A percentile compares a stretch with the other conserved stretches of the same genome.
Evolutionary conservation across 2,888 invertebrate species (phyloP).

Genomic region (Xylota sylvarum): DNA sequence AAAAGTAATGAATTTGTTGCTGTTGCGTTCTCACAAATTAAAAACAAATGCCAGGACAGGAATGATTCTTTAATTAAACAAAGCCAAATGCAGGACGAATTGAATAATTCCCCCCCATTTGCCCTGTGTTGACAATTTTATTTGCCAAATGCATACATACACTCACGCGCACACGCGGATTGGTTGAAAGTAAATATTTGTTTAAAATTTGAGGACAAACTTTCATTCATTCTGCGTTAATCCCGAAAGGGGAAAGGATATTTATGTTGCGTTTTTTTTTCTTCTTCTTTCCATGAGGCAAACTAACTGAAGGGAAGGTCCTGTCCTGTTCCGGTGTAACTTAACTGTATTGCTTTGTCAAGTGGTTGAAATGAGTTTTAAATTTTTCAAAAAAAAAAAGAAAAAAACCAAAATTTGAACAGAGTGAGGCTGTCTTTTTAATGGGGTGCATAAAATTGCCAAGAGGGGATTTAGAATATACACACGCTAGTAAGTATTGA

Average conservation of each 20-base stretch:
- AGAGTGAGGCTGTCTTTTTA: not conserved
- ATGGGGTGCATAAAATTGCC: constrained; percentile 24
- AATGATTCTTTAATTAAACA: constrained; percentile 44
- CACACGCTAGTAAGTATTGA: not conserved
- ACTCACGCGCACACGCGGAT: constrained; percentile 54
- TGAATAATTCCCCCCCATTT: constrained; percentile 30
- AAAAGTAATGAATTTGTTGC: constrained; percentile 56
- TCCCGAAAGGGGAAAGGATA: constrained; percentile 46
- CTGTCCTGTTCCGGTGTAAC: constrained; percentile 26
- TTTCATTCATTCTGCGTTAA: constrained; percentile 50
- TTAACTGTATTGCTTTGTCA: constrained; percentile 52
- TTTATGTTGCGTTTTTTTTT: constrained; percentile 21
- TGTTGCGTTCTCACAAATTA: constrained; percentile 47
- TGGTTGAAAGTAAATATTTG: constrained; percentile 71
- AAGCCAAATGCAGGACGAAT: constrained; percentile 16
- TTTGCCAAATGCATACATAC: constrained; percentile 66
- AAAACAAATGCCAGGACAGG: constrained; percentile 41
- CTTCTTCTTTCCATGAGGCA: not conserved
- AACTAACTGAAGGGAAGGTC: constrained; percentile 2
- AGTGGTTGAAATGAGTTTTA: constrained; percentile 71
- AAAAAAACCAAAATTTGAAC: too few species aligned
- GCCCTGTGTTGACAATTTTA: constrained; percentile 53
- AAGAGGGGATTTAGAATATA: not conserved
- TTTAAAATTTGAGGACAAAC: constrained; percentile 71
- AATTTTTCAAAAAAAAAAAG: constrained; percentile 48